A percentile compares a stretch with the other conserved stretches of the same genome.
These are phyloP conservation scores for Antidorcas marsupialis DNA, from an alignment of 2,113 vertebrate genomes.

Conservation along the genomic window DNA sequence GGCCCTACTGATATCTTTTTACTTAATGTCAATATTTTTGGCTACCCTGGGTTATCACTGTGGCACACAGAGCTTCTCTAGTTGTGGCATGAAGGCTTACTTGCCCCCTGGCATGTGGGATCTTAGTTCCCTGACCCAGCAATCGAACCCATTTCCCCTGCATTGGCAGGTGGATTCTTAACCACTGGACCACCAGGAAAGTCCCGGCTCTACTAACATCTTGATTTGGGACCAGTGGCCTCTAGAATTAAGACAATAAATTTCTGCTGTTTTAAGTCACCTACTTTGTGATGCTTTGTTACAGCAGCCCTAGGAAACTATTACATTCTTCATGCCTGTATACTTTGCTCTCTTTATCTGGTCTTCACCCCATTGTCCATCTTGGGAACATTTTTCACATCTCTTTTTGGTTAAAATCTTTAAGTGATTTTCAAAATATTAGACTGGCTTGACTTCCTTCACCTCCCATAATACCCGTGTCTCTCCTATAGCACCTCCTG, in stretches of 20 bases:
- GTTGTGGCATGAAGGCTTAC: background rate
- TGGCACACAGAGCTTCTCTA: background rate
- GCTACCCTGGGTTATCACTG: background rate
- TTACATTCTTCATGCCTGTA: fast-evolving
- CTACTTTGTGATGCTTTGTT: background rate
- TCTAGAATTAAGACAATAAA: background rate
- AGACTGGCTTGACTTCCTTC: background rate
- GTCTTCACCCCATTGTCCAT: background rate
- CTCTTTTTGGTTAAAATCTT: background rate
- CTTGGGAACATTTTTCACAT: background rate
- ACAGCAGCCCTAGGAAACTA: background rate
- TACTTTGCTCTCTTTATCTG: background rate
- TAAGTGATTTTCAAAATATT: background rate
- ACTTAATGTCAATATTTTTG: background rate
- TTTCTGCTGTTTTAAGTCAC: background rate
- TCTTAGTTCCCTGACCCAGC: background rate
- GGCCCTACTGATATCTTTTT: background rate
- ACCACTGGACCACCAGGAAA: background rate
- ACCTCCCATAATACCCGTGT: background rate
- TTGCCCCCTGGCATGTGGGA: background rate
- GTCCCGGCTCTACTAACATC: background rate
- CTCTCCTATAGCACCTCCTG: background rate
- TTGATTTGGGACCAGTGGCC: background rate
- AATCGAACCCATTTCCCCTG: background rate
- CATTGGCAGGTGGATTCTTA: background rate